phyloP scores from a whole-genome alignment of 2,113 vertebrate species.

The Micronycteris hirsuta region DNA sequence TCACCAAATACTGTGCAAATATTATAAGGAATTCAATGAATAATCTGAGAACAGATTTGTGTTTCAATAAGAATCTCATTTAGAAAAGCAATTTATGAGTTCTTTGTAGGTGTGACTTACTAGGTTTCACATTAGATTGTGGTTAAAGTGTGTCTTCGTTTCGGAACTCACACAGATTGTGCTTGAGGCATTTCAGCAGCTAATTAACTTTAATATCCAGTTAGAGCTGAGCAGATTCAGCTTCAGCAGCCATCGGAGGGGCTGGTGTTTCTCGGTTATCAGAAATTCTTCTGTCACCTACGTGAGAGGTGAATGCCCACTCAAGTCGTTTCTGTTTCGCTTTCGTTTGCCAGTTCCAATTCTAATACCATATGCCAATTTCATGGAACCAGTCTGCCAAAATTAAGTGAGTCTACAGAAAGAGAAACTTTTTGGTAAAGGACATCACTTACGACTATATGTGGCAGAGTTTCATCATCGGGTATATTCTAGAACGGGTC shows the following conservation, averaged over 20 bases:
- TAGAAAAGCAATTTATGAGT: conserved; percentile 20
- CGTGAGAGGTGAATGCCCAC: neutral
- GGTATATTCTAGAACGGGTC: neutral
- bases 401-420: neutral
- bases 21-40: conserved; percentile 41
- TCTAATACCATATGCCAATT: neutral
- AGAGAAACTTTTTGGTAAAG: neutral
- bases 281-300: neutral
- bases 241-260: neutral
- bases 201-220: neutral
- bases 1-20: conserved; percentile 15
- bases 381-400: neutral
- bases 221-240: neutral
- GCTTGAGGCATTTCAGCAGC: neutral
- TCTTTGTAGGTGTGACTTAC: neutral
- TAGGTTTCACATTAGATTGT: neutral
- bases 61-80: conserved; percentile 41
- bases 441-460: neutral
- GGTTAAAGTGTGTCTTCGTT: neutral
- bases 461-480: neutral
- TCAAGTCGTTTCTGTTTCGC: neutral
- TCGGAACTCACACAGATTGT: neutral
- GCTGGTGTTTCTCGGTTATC: neutral
- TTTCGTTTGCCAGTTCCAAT: neutral
- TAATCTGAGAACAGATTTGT: conserved; percentile 41